Evolutionary conservation across 2,113 vertebrate genomes (phyloP).

Genomic region (Camelus bactrianus): DNA sequence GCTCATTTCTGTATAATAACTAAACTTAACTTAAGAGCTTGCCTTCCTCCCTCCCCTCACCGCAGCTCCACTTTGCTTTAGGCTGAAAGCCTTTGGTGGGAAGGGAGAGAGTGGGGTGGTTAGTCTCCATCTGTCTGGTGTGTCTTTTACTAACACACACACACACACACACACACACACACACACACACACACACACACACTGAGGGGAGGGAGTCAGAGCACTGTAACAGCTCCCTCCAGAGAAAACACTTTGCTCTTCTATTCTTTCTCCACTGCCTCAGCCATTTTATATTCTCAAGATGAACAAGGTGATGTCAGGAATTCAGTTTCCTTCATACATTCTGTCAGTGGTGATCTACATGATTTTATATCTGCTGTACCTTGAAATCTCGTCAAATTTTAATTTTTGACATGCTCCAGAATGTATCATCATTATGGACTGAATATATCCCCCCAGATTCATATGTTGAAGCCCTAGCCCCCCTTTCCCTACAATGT

Average conservation of each 20-base stretch:
- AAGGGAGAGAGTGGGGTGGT: background rate
- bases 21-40: slow-evolving; percentile 38
- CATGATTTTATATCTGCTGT: background rate
- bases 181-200: too few relatives aligned
- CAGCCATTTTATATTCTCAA: background rate
- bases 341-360: background rate
- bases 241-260: slow-evolving; percentile 5
- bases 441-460: background rate
- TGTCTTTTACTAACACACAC: background rate
- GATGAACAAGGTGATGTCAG: background rate
- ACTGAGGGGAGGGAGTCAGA: background rate
- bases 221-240: background rate
- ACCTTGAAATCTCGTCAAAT: background rate
- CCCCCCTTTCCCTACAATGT: background rate
- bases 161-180: too few relatives aligned
- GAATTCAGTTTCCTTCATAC: background rate
- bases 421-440: background rate
- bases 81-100: background rate
- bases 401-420: slow-evolving; percentile 14
- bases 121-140: background rate
- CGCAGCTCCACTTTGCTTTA: background rate
- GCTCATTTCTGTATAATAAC: slow-evolving; percentile 13
- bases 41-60: background rate
- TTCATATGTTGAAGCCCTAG: background rate
- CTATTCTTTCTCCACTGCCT: background rate